Base-by-base conservation (phyloP, 2,797 vertebrate genomes). In the Limnodromus scolopaceus region DNA sequence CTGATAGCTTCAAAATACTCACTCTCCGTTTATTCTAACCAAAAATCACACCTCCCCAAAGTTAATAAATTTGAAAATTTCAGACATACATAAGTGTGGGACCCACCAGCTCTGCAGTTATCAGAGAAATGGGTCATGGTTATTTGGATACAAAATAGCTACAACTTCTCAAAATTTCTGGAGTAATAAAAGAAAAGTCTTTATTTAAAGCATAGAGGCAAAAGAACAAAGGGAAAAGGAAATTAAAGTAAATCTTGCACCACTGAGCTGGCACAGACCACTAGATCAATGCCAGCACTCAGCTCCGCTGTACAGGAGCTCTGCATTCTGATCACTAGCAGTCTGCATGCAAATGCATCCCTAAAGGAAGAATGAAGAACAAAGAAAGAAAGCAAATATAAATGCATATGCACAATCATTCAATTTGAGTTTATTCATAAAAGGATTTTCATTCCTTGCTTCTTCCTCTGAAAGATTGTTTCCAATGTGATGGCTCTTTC, bases 221-320 rank as follows among this genome's bases (percentile, higher is more conserved):
- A 93, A 93, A 96, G 92, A 97, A 97, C 88, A 97, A 97, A 96
- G 82, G 51, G 30, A 88, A 86, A 84, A 94, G 93, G 96, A 97
- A 97, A 97, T 97, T 97, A 96, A 97, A 97, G 96, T 78, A 95
- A 97, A 96, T 89, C 93, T 96, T 97, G 94, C 94, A 95, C 74
- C 94, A 84, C 46, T 91, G 97, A 97, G 93, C 97, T 97, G 92
- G 95, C 95, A 97, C 92, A 94, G 95, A 87, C 43, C 83, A 92
- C 92, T 96, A 97, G 96, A 96, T 96, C 95, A 97, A 93, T 97
- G 94, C 96, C 96, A 95, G 92, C 93, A 75, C 49, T 41, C 46
- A 80, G 89, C 93, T 80, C 69, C 0, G 16, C 94, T 72, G 90
- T 83, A 38, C 3, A 0, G 90, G 82, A 94, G 92, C 91, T 94